These are phyloP conservation scores for Streblospio benedicti DNA, from an alignment of 1,140 invertebrate genomes.

Conservation along the genomic window DNA sequence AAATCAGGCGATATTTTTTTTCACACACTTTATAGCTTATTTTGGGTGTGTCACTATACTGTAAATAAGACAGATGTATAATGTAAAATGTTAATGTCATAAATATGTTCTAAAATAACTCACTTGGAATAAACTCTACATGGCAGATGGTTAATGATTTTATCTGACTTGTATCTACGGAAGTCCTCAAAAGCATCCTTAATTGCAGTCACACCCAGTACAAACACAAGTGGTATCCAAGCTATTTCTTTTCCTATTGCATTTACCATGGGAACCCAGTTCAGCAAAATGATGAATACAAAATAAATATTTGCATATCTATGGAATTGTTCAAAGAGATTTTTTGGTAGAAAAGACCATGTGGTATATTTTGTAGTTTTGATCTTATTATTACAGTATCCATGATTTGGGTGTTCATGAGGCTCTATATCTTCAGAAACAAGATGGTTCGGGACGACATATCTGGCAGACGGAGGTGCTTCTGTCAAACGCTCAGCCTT, in stretches of 20 bases:
- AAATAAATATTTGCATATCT: constrained; percentile 97
- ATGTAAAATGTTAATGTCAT: neutral
- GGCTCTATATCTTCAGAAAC: constrained; percentile 48
- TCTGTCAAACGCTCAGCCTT: too few species aligned
- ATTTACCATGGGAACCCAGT: constrained; percentile 80
- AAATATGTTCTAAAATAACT: constrained; percentile 43
- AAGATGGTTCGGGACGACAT: constrained; percentile 40
- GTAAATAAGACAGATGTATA: neutral
- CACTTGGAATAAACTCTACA: constrained; percentile 84
- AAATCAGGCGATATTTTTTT: neutral
- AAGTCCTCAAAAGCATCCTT: constrained; percentile 96
- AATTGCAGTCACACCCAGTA: constrained; percentile 88
- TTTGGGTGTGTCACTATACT: neutral
- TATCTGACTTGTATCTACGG: constrained; percentile 76
- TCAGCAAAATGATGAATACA: constrained; percentile 86
- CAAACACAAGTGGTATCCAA: constrained; percentile 67
- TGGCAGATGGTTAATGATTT: constrained; percentile 83
- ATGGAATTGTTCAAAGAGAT: constrained; percentile 95
- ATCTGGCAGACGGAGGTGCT: too few species aligned
- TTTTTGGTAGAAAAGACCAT: constrained; percentile 89
- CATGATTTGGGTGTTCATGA: constrained; percentile 74
- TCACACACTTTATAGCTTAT: neutral
- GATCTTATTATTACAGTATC: constrained; percentile 52
- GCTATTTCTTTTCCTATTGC: constrained; percentile 94
- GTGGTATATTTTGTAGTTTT: constrained; percentile 89